These are phyloP conservation scores for Nephrotoma guestfalica DNA, from an alignment of 2,888 invertebrate genomes.

Conservation along the genomic window DNA sequence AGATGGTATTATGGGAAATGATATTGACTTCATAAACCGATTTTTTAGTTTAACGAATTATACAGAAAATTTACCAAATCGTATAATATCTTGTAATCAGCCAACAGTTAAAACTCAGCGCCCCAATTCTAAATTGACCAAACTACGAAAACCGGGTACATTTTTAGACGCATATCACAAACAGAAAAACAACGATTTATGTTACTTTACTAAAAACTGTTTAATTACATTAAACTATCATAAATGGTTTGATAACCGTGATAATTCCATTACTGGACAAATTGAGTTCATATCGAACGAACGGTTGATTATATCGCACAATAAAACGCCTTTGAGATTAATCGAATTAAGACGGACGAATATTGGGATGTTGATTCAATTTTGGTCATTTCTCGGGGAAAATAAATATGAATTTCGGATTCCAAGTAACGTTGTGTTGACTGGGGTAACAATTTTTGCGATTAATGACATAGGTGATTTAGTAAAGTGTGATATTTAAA, in stretches of 20 bases:
- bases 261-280: neutral
- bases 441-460: slow-evolving; percentile 8
- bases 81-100: slow-evolving; percentile 17
- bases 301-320: neutral
- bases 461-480: slow-evolving; percentile 7
- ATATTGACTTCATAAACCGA: slow-evolving; percentile 69
- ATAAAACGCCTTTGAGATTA: slow-evolving; percentile 16
- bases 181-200: slow-evolving; percentile 26
- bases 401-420: slow-evolving; percentile 6
- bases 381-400: slow-evolving; percentile 5
- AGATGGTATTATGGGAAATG: slow-evolving; percentile 85
- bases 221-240: slow-evolving; percentile 25
- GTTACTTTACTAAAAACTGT: slow-evolving; percentile 28
- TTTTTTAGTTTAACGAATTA: slow-evolving; percentile 54
- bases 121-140: slow-evolving; percentile 20
- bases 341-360: slow-evolving; percentile 17
- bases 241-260: slow-evolving; percentile 22
- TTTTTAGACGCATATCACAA: slow-evolving; percentile 27
- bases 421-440: neutral
- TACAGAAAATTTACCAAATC: slow-evolving; percentile 23
- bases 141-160: slow-evolving; percentile 18
- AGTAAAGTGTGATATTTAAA: neutral
- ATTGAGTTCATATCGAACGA: neutral
- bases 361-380: slow-evolving; percentile 3
- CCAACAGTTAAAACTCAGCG: neutral